Evolutionary conservation across 1,140 invertebrate genomes (phyloP), one percentile per base, ranked within the genome.

Genomic region (Drosophila leontia): DNA sequence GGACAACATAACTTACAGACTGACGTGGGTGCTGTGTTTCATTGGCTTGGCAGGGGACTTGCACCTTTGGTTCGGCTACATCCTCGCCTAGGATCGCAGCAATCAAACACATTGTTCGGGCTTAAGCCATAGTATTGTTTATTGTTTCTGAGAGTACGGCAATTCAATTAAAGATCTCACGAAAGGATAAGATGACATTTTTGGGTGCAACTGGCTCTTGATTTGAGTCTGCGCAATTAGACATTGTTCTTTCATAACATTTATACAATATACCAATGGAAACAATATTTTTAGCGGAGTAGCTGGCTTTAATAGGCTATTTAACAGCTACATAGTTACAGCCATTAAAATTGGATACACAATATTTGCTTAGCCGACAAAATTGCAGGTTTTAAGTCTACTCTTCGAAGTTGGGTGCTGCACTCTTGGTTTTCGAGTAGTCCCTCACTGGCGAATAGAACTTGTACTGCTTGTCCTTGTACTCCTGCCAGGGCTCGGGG

Each of bases 381-480:
- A n/a, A n/a, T n/a, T n/a, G 29, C 13, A 15, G 1, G 8, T 23
- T 55, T 37, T 3, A 1, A 26, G 23, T 42, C 85, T 91, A 91
- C 62, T 92, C 86, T 9, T 94, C 95, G 86, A 93, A 96, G 91
- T 96, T 96, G 19, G 96, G 96, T 45, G 95, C 95, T 41, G 94
- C 94, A 17, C 93, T 94, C 83, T 95, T 94, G 23, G 94, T 90
- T 87, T 95, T 95, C 12, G 93, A 93, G 91, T 95, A 95, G 88
- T 96, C 95, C 68, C 94, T 91, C 58, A 92, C 94, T 1, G 95
- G 95, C 1, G 95, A 95, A 81, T 95, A 96, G 91, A 96, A 95
- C 95, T 97, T 97, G 88, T 98, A 97, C 81, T 96, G 95, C 91
- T 97, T 97, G 57, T 95, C 93, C 55, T 94, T 94, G 91, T 96